Conservation (phyloP, 2,113 vertebrate species). For the Rana temporaria region DNA sequence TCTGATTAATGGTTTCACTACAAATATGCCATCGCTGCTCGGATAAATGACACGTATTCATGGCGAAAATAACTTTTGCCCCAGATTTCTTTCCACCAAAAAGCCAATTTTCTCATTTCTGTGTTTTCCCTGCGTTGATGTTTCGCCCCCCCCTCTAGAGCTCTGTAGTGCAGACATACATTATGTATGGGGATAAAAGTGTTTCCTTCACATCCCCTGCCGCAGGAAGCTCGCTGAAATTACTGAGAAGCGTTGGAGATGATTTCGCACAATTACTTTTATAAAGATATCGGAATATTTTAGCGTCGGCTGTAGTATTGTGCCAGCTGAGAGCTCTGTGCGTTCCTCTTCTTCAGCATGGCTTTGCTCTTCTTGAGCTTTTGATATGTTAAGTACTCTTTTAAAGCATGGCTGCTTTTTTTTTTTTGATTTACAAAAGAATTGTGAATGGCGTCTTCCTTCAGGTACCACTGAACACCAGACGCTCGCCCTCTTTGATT, state of each 20-base stretch:
- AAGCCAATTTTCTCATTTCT: background rate
- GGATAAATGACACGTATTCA: background rate
- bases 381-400: background rate
- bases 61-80: background rate
- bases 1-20: background rate
- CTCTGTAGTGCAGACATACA: background rate
- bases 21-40: background rate
- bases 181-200: slow-evolving; percentile 32
- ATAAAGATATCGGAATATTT: slow-evolving; percentile 33
- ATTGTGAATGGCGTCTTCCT: no score
- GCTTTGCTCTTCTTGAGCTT: background rate
- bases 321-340: background rate
- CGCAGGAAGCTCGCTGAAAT: slow-evolving; percentile 22
- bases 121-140: background rate
- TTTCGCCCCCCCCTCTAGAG: background rate
- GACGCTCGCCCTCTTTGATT: no score
- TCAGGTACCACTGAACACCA: no score
- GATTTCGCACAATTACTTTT: background rate
- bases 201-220: slow-evolving; percentile 10
- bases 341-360: background rate
- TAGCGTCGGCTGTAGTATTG: background rate
- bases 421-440: no score
- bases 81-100: background rate
- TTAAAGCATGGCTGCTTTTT: background rate
- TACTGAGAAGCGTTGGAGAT: slow-evolving; percentile 22